Evolutionary conservation across 2,113 vertebrate species (phyloP).

Genomic region (Cnemophilus loriae): DNA sequence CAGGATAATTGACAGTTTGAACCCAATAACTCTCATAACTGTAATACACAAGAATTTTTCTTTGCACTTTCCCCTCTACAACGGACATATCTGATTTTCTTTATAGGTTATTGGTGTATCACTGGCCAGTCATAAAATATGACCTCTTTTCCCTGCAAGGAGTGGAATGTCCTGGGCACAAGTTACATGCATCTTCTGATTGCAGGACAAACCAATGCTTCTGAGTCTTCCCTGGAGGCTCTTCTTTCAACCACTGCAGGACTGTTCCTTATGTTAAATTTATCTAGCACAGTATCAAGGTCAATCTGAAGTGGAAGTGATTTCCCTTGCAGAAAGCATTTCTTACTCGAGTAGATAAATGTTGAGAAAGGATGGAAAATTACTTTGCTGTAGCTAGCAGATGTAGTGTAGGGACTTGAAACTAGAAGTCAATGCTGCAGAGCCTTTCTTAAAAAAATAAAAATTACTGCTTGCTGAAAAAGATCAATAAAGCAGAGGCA

Average conservation of each 20-base stretch:
- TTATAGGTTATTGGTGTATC: background rate
- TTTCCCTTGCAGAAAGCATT: background rate
- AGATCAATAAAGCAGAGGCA: background rate
- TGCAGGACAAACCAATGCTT: background rate
- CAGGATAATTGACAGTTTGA: background rate
- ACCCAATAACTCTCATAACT: background rate
- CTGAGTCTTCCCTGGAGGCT: background rate
- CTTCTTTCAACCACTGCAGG: background rate
- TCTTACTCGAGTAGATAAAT: background rate
- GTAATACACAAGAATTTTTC: background rate
- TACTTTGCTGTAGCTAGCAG: background rate
- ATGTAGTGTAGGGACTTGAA: background rate
- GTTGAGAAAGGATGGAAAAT: background rate
- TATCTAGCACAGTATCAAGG: background rate
- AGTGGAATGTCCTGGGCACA: background rate
- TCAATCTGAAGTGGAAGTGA: background rate
- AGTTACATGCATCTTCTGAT: background rate
- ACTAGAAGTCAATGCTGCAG: background rate
- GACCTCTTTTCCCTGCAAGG: background rate
- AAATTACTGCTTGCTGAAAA: background rate
- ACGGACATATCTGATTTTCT: background rate
- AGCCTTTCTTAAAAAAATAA: background rate
- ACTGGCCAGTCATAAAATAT: background rate
- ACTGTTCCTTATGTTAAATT: background rate
- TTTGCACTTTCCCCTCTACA: background rate